Percentiles rank a stretch among this genome's conserved stretches.
Conservation (phyloP, 2,888 invertebrate species). For the Theretra japonica region DNA sequence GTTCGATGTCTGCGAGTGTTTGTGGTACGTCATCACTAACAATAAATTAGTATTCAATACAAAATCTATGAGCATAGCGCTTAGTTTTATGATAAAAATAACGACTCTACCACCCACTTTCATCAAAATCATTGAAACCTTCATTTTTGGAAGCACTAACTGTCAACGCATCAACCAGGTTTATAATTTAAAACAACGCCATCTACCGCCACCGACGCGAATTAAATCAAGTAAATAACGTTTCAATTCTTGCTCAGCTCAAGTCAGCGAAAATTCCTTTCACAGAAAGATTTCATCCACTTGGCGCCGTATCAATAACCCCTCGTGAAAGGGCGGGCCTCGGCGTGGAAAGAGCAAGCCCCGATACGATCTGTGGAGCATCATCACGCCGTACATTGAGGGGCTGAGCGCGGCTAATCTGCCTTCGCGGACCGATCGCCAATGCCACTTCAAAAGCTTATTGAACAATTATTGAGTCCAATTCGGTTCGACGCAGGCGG, state of each 20-base stretch:
- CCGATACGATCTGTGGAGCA: conserved; percentile 65
- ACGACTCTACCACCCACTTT: neutral
- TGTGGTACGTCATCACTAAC: neutral
- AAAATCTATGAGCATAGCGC: too few species aligned
- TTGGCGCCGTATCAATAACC: conserved; percentile 72
- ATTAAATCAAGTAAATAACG: conserved; percentile 27
- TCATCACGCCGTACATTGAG: conserved; percentile 54
- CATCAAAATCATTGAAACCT: neutral
- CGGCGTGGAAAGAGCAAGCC: conserved; percentile 73
- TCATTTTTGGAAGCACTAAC: neutral
- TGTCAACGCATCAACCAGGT: neutral
- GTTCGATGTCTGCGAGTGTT: conserved; percentile 29
- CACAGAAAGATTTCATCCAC: conserved; percentile 63
- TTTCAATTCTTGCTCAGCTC: conserved; percentile 31
- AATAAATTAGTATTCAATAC: too few species aligned
- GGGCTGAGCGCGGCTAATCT: conserved; percentile 75
- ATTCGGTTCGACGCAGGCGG: conserved; percentile 31
- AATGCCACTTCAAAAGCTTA: conserved; percentile 35
- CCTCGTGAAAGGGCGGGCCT: conserved; percentile 55
- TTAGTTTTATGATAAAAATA: too few species aligned
- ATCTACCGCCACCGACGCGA: conserved; percentile 8
- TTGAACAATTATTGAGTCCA: conserved; percentile 42
- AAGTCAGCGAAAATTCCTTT: conserved; percentile 35
- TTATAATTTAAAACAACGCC: neutral
- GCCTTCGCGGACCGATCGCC: conserved; percentile 64